Evolutionary conservation across 2,888 invertebrate species (phyloP).

Genomic region (Cremastinae sp.): DNA sequence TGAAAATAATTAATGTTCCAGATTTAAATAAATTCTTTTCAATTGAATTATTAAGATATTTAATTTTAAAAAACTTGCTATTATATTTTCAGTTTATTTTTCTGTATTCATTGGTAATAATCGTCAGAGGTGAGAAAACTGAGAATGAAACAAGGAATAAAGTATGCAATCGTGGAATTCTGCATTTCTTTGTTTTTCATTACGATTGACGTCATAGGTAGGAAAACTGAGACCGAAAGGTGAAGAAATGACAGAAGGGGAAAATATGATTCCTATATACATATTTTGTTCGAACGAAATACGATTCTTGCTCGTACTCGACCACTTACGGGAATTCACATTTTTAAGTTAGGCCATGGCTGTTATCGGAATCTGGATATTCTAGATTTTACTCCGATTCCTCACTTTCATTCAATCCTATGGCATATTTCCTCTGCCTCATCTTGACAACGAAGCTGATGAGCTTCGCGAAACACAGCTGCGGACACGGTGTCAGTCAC

Average conservation of each 20-base stretch:
- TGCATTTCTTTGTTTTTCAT: too few species aligned
- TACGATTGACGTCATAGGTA: background rate
- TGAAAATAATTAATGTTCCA: too few species aligned
- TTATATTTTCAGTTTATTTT: too few species aligned
- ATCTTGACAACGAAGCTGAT: background rate
- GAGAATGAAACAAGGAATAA: background rate
- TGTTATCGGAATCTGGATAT: constrained; percentile 1
- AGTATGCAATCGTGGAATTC: background rate
- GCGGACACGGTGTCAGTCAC: constrained; percentile 20
- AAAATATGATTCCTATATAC: constrained; percentile 32
- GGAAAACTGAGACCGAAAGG: background rate
- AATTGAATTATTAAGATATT: too few species aligned
- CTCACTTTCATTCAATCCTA: background rate
- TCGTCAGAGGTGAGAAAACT: background rate
- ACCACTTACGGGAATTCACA: constrained; percentile 21
- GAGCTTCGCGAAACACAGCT: background rate
- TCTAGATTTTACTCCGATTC: constrained; percentile 12
- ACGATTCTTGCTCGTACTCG: constrained; percentile 41
- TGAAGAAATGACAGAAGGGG: constrained; percentile 12
- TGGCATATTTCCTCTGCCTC: background rate
- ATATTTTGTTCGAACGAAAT: constrained; percentile 47
- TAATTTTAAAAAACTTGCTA: too few species aligned
- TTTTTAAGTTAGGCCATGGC: constrained; percentile 36
- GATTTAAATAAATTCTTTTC: too few species aligned
- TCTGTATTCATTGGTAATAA: background rate